Conservation (phyloP, 2,888 invertebrate species). For the Lobophora halterata region DNA sequence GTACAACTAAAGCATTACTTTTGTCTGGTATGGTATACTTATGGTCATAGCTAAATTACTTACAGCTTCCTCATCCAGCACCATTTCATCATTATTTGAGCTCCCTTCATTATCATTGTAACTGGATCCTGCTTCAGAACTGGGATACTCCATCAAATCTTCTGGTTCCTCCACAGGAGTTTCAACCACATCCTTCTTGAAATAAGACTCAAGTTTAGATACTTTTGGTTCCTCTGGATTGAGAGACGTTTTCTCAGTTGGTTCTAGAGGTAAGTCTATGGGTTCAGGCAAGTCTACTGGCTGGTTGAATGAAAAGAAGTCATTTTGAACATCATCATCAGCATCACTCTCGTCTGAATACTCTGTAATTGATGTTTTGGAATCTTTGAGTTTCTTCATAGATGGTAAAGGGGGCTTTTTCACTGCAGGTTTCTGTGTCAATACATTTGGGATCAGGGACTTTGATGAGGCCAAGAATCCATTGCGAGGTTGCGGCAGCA, state of each 20-base stretch:
- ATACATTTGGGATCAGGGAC: conserved; percentile 65
- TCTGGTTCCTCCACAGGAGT: conserved; percentile 34
- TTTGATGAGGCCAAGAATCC: conserved; percentile 52
- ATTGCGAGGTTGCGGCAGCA: conserved; percentile 85
- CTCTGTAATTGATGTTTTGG: conserved; percentile 42
- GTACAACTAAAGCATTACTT: no score
- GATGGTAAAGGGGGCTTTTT: conserved; percentile 43
- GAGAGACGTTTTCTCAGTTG: conserved; percentile 23
- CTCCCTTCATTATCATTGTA: conserved; percentile 34
- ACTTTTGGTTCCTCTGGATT: conserved; percentile 30
- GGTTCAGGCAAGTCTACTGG: conserved; percentile 57
- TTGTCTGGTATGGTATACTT: no score
- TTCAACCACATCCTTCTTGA: conserved; percentile 51
- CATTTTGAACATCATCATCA: conserved; percentile 73
- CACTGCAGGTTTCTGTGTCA: conserved; percentile 60
- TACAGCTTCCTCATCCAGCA: conserved; percentile 71
- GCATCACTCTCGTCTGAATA: conserved; percentile 72
- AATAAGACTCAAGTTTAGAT: conserved; percentile 60
- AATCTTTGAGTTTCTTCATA: conserved; percentile 43
- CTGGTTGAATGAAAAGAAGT: conserved; percentile 79
- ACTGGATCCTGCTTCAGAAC: conserved; percentile 35
- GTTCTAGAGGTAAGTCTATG: conserved; percentile 56
- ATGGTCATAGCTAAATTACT: no score
- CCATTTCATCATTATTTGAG: conserved; percentile 35
- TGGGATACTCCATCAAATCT: conserved; percentile 26